Evolutionary conservation across 2,797 vertebrate species (phyloP).

Genomic region (Macroramphosus scolopax): DNA sequence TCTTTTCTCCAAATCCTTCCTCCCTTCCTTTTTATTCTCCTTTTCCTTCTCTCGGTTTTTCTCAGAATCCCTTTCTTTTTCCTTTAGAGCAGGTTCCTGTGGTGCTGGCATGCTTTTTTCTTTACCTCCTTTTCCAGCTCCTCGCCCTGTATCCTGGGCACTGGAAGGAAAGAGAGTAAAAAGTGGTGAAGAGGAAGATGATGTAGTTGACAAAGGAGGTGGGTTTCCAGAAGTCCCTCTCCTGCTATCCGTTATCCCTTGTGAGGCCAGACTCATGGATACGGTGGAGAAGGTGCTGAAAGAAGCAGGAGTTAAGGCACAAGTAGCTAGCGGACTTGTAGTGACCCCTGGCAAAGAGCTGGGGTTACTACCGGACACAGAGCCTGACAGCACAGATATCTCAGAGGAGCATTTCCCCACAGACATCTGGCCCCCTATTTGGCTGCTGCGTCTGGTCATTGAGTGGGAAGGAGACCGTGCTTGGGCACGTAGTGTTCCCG

Average conservation of each 20-base stretch:
- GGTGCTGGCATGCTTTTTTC: constrained; percentile 79
- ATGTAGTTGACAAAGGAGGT: constrained; percentile 76
- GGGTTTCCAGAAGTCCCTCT: constrained; percentile 83
- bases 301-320: constrained; percentile 95
- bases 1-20: constrained; percentile 87
- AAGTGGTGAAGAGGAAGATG: constrained; percentile 83
- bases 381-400: constrained; percentile 81
- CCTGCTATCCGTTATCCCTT: constrained; percentile 77
- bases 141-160: constrained; percentile 74
- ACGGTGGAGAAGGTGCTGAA: constrained; percentile 86
- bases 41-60: constrained; percentile 90
- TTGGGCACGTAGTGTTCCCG: constrained; percentile 80
- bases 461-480: constrained; percentile 94
- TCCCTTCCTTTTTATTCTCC: constrained; percentile 88
- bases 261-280: constrained; percentile 80
- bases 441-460: constrained; percentile 94
- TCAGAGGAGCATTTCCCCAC: constrained; percentile 74
- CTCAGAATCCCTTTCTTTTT: constrained; percentile 89
- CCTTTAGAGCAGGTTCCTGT: constrained; percentile 81
- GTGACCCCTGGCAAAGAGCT: constrained; percentile 88
- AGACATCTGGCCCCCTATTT: constrained; percentile 64
- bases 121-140: constrained; percentile 78
- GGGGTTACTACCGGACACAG: constrained; percentile 84
- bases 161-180: constrained; percentile 89
- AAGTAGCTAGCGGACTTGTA: constrained; percentile 85